These are phyloP conservation scores for Chanos chanos DNA, from an alignment of 2,797 vertebrate genomes.

Conservation along the genomic window DNA sequence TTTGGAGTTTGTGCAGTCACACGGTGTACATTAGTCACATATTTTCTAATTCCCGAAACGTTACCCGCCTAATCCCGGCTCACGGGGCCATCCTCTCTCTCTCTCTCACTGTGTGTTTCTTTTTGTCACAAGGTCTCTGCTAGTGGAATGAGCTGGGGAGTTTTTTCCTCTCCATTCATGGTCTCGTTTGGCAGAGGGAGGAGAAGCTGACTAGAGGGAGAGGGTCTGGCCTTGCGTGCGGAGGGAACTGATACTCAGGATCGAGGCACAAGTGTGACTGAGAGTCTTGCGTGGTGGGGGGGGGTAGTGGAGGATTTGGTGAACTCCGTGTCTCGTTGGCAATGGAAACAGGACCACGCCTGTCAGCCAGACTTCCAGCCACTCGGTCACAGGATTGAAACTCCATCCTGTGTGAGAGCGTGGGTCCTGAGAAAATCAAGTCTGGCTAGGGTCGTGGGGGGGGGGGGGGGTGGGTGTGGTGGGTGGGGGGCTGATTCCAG, in stretches of 20 bases:
- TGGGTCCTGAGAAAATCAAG: conserved; percentile 22
- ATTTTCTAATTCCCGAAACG: too few relatives aligned
- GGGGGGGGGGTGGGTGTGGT: conserved; percentile 15
- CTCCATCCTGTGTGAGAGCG: conserved; percentile 56
- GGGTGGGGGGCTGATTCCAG: conserved; percentile 1
- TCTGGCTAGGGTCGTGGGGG: not conserved
- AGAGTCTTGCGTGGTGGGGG: conserved; percentile 29
- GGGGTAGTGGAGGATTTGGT: conserved; percentile 5
- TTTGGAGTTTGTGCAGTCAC: too few relatives aligned
- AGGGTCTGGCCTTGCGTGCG: conserved; percentile 38
- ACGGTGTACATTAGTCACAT: too few relatives aligned
- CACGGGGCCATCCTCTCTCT: too few relatives aligned
- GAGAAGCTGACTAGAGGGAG: conserved; percentile 42
- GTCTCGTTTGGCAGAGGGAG: conserved; percentile 68
- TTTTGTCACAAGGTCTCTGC: conserved; percentile 20
- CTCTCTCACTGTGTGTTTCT: not conserved
- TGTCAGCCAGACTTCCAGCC: conserved; percentile 37
- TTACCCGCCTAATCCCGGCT: too few relatives aligned
- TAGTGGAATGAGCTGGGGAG: conserved; percentile 39
- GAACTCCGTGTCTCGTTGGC: conserved; percentile 50
- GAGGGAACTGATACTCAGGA: conserved; percentile 52
- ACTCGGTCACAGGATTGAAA: conserved; percentile 73
- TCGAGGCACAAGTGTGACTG: conserved; percentile 46
- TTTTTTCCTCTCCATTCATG: conserved; percentile 80
- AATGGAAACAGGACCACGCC: conserved; percentile 53